These are phyloP conservation scores for Tragelaphus buxtoni DNA, from an alignment of 2,113 vertebrate genomes.

Conservation along the genomic window DNA sequence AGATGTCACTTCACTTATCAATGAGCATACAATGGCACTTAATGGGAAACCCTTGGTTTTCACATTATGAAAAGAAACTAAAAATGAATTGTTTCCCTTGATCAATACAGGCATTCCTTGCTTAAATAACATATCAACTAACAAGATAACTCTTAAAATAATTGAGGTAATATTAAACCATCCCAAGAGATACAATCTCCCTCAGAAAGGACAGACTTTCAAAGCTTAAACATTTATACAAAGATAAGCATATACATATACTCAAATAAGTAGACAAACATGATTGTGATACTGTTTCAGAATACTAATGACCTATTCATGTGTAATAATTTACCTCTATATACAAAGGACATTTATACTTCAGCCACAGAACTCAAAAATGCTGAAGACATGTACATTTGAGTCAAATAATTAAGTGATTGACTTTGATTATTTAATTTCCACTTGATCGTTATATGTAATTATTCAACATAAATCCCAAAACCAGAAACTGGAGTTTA, in stretches of 20 bases:
- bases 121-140: not conserved
- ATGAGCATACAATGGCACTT: not conserved
- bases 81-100: not conserved
- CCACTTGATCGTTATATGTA: not conserved
- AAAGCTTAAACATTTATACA: not conserved
- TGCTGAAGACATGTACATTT: not conserved
- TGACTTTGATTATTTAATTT: not conserved
- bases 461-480: not conserved
- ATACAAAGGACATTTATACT: not conserved
- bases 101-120: not conserved
- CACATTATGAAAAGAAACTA: not conserved
- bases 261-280: not conserved
- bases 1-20: not conserved
- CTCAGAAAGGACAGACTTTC: not conserved
- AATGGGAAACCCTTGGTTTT: not conserved
- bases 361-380: not conserved
- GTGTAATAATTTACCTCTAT: not conserved
- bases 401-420: not conserved
- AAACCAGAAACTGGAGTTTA: not conserved
- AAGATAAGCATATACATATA: not conserved
- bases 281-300: not conserved
- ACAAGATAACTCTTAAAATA: constrained; percentile 4
- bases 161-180: constrained; percentile 23
- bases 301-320: not conserved
- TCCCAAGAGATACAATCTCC: constrained; percentile 9